A percentile compares a stretch with the other conserved stretches of the same genome.
These are phyloP conservation scores for Trissolcus japonicus DNA, from an alignment of 2,888 invertebrate genomes.

Conservation along the genomic window DNA sequence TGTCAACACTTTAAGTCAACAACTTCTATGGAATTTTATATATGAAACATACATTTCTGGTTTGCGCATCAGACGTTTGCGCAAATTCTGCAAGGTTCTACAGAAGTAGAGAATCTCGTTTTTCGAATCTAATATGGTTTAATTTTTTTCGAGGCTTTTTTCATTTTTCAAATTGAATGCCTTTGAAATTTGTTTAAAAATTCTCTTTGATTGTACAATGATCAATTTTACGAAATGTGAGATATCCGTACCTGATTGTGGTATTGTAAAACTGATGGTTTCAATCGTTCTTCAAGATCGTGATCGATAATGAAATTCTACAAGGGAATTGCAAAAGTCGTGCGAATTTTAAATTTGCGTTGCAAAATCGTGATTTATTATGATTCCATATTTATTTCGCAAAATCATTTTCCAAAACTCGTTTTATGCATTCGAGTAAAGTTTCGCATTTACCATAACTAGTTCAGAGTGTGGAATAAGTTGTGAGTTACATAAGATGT, in stretches of 20 bases:
- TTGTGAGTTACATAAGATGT: constrained; percentile 35
- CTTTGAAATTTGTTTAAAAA: constrained; percentile 25
- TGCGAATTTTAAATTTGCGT: constrained; percentile 18
- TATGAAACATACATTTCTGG: too few relatives aligned
- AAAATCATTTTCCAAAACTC: constrained; percentile 47
- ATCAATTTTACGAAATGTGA: too few relatives aligned
- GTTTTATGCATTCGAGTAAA: constrained; percentile 38
- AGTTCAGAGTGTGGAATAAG: constrained; percentile 42
- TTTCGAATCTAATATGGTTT: constrained; percentile 10
- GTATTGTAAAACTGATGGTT: too few relatives aligned
- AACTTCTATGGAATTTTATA: too few relatives aligned
- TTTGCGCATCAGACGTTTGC: background rate
- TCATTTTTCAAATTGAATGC: constrained; percentile 34
- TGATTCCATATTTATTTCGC: constrained; percentile 27
- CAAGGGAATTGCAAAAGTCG: constrained; percentile 14
- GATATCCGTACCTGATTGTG: too few relatives aligned
- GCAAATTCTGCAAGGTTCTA: constrained; percentile 10
- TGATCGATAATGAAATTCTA: constrained; percentile 19
- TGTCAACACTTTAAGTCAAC: too few relatives aligned
- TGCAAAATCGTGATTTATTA: constrained; percentile 31
- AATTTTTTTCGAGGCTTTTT: constrained; percentile 22
- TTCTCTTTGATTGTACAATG: background rate
- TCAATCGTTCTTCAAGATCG: background rate
- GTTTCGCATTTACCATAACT: constrained; percentile 48
- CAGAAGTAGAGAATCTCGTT: constrained; percentile 14